Conservation (phyloP, 1,140 invertebrate genomes). For the Glossosoma conforme region DNA sequence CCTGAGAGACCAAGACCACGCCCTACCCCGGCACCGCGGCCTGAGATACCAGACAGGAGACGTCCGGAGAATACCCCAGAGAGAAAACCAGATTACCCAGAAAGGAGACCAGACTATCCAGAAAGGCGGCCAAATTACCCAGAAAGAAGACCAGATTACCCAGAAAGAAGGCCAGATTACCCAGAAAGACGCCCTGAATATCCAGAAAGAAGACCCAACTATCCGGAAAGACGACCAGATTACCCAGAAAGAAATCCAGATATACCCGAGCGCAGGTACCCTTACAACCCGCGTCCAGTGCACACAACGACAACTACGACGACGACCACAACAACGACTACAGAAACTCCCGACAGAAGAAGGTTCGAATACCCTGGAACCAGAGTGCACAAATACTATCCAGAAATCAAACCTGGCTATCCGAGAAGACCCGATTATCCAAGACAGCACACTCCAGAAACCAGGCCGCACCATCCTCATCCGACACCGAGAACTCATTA, state of each 20-base stretch:
- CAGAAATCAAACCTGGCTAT: conserved; percentile 24
- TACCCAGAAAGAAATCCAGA: background rate
- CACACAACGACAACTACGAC: conserved; percentile 2
- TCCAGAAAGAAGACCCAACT: conserved; percentile 15
- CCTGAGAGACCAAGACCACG: conserved; percentile 6
- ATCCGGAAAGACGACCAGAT: conserved; percentile 15
- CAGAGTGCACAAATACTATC: conserved; percentile 18
- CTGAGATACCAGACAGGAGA: conserved; percentile 31
- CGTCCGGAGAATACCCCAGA: conserved; percentile 4
- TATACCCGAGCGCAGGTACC: conserved; percentile 5
- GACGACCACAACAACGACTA: conserved; percentile 4
- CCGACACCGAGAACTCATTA: conserved; percentile 35
- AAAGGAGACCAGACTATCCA: conserved; percentile 1
- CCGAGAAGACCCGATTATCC: conserved; percentile 31
- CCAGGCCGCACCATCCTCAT: conserved; percentile 15
- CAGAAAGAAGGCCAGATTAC: conserved; percentile 19
- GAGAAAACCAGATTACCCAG: background rate
- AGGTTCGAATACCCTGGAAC: conserved; percentile 3
- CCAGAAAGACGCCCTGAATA: conserved; percentile 10
- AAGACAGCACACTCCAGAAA: conserved; percentile 25
- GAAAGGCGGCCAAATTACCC: conserved; percentile 3
- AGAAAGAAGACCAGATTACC: conserved; percentile 1
- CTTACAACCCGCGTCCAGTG: background rate
- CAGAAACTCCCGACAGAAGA: conserved; percentile 18
- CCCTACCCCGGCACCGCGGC: conserved; percentile 33